These are phyloP conservation scores for Channallabes apus DNA, from an alignment of 2,797 vertebrate species.

Conservation along the genomic window DNA sequence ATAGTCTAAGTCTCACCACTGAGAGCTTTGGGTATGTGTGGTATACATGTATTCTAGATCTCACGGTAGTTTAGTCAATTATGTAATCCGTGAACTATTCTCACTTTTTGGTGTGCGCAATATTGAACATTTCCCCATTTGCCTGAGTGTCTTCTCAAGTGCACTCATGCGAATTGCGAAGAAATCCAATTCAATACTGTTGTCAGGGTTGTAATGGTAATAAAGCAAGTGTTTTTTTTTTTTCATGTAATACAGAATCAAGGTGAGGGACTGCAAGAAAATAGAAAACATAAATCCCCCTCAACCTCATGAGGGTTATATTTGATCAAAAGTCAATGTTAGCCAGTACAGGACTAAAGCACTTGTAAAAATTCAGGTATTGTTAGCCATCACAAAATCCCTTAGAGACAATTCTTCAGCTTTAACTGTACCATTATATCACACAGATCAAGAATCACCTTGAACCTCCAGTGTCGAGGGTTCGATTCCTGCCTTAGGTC, in stretches of 20 bases:
- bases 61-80: slow-evolving; percentile 1
- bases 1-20: too few species aligned
- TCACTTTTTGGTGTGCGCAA: not conserved
- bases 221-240: not conserved
- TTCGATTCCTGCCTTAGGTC: too few species aligned
- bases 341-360: not conserved
- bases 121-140: slow-evolving; percentile 1
- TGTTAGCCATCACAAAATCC: not conserved
- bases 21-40: not conserved
- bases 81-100: not conserved
- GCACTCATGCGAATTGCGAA: not conserved
- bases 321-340: not conserved
- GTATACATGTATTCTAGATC: not conserved
- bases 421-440: not conserved
- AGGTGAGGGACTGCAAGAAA: not conserved
- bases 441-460: not conserved
- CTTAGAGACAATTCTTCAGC: not conserved
- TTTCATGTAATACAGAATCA: not conserved
- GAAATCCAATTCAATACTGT: not conserved
- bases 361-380: not conserved
- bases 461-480: too few species aligned
- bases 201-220: not conserved
- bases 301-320: not conserved
- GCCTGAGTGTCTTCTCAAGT: not conserved
- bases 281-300: not conserved